Evolutionary conservation across 1,140 invertebrate species (phyloP), one percentile per base, ranked within the genome.

Genomic region (Neodiprion pinetum): DNA sequence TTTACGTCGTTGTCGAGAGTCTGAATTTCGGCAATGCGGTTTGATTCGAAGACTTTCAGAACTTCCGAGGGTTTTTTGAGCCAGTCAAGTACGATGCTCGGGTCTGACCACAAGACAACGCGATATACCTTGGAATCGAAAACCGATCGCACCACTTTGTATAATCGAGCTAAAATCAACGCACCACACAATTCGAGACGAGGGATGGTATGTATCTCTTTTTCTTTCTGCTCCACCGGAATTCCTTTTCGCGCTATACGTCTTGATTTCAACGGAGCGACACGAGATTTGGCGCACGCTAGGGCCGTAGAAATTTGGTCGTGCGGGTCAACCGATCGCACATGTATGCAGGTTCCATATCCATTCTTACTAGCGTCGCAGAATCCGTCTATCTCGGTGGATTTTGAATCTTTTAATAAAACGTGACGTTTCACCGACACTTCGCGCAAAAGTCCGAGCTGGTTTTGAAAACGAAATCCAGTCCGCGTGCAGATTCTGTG

Each of bases 241-340:
- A 83, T 11, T 82, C 73, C 0, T 79, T 47, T 0, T 88, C 84
- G 14, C 87, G 72, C 82, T 89, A 89, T 0, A 80, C 82, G 0
- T 17, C 17, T 17, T 17, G 67, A 47, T 74, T 81, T 80, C 7
- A 82, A 14, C 7, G 81, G 79, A 2, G 81, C 75, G 0, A 83
- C 78, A 71, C 78, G 76, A 9, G 76, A 72, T 72, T 85, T 85
- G 4, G 82, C 67, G 50, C 76, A 77, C 7, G 66, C 21, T 0
- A 77, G 53, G 72, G 72, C 67, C n/a, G 70, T 47, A 9, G 69
- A n/a, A 12, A 72, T 17, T 1, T 67, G 28, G 17, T 76, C 77
- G 21, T 67, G 48, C 4, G 70, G 7, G 53, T 73, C 28, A 10
- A 7, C 69, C 1, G 78, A 74, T 1, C 81, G 67, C 7, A 84